Evolutionary conservation across 2,113 vertebrate species (phyloP).

Genomic region (Equus quagga): DNA sequence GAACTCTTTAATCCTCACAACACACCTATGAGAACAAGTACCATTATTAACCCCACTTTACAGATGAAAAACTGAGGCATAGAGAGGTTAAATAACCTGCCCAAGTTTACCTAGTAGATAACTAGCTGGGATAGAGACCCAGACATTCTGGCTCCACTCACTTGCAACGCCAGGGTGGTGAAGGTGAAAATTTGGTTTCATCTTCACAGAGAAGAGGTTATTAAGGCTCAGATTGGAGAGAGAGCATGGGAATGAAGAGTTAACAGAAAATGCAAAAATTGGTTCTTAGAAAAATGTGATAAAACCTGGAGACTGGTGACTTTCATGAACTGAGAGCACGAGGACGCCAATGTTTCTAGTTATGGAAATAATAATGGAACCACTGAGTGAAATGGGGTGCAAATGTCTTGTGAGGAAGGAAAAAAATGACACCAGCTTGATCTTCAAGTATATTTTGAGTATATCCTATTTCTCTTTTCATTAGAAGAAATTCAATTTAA

Average conservation of each 20-base stretch:
- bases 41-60: not conserved
- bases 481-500: constrained; percentile 63
- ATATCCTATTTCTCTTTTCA: constrained; percentile 64
- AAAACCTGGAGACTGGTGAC: not conserved
- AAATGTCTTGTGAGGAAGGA: constrained; percentile 43
- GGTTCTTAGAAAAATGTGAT: not conserved
- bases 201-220: not conserved
- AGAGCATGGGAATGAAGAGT: not conserved
- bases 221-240: not conserved
- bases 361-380: not conserved
- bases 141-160: not conserved
- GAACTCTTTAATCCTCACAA: constrained; percentile 13
- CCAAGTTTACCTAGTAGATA: not conserved
- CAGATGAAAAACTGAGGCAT: not conserved
- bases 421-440: constrained; percentile 27
- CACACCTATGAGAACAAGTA: not conserved
- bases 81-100: not conserved
- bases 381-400: not conserved
- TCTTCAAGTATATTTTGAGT: constrained; percentile 41
- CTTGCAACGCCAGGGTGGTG: not conserved
- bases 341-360: not conserved
- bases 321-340: not conserved
- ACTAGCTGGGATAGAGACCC: not conserved
- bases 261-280: constrained; percentile 27
- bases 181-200: not conserved